These are phyloP conservation scores for Eubasilissa regina DNA, from an alignment of 1,140 invertebrate species.

Conservation along the genomic window DNA sequence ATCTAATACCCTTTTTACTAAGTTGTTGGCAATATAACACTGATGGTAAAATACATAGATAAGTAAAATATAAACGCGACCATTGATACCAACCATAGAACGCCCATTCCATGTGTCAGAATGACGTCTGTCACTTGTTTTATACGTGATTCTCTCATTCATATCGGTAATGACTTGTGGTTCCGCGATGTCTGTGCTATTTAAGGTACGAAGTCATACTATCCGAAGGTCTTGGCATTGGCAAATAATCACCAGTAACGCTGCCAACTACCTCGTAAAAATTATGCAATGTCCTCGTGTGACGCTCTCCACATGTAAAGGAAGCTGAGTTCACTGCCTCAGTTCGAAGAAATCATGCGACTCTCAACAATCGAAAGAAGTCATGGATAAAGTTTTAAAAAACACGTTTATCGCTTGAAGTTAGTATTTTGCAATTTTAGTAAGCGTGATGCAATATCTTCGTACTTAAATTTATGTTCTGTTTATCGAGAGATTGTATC, in stretches of 20 bases:
- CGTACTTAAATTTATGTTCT: background rate
- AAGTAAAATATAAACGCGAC: too few species aligned
- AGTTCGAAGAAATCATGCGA: constrained; percentile 34
- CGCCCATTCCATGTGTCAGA: background rate
- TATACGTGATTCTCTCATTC: background rate
- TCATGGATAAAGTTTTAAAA: constrained; percentile 4
- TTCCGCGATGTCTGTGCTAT: constrained; percentile 29
- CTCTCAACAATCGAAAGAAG: constrained; percentile 12
- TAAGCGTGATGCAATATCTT: background rate
- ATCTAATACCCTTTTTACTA: too few species aligned
- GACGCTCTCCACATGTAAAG: constrained; percentile 24
- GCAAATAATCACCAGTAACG: constrained; percentile 32
- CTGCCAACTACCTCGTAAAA: constrained; percentile 34
- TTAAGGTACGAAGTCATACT: constrained; percentile 26
- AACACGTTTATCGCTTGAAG: constrained; percentile 6
- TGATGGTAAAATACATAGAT: too few species aligned
- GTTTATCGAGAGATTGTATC: background rate
- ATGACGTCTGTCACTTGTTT: constrained; percentile 20
- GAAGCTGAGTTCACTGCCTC: constrained; percentile 37
- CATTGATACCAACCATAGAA: too few species aligned
- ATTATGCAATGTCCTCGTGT: constrained; percentile 51
- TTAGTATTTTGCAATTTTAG: constrained; percentile 18
- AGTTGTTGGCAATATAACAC: too few species aligned
- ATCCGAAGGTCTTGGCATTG: constrained; percentile 46
- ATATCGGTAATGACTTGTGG: background rate